Evolutionary conservation across 2,113 vertebrate species (phyloP), one percentile per base, ranked within the genome.

Genomic region (Enhydra lutris): DNA sequence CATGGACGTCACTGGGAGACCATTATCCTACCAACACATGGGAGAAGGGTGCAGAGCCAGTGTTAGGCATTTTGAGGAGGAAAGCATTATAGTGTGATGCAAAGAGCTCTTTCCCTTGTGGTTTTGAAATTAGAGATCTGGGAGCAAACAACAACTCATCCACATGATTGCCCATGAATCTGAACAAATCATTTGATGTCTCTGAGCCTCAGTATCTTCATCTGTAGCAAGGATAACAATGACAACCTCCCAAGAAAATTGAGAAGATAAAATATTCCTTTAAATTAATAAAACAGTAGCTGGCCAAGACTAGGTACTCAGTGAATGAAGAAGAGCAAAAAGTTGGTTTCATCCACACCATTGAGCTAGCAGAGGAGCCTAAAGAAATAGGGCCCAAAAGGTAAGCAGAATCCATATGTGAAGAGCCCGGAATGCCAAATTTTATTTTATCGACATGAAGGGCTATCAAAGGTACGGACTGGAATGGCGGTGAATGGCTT

Each of bases 391-490:
- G 6, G 26, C 31, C 39, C 6, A 61, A 89, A 79, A 87, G 36
- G 39, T 85, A 94, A 87, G 80, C 34, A 88, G 63, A 87, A 88
- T 65, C n/a, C 55, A 20, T 61, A 61, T 12, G 23, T 69, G 39
- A 76, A 89, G 57, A 88, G 67, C 31, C 89, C 36, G 87, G 69
- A 96, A 94, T 91, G 91, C 83, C 93, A 95, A 50, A 52, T 92
- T 63, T 83, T 83, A 88, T 91, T 83, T 90, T 88, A 84, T 34
- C 85, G 95, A 45, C 84, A 87, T 88, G 84, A 97, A 95, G 81
- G 65, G 71, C 74, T 76, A 90, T 94, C 79, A 95, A 80, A 97
- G 59, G 82, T 36, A 50, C n/a, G 76, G 57, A n/a, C 47, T 79
- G 39, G 78, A 69, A 93, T 34, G 42, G 50, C 7, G 42, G 21